Percentiles rank a stretch among this genome's conserved stretches.
Evolutionary conservation across 2,113 vertebrate genomes (phyloP).

Genomic region (Dipodomys ordii): DNA sequence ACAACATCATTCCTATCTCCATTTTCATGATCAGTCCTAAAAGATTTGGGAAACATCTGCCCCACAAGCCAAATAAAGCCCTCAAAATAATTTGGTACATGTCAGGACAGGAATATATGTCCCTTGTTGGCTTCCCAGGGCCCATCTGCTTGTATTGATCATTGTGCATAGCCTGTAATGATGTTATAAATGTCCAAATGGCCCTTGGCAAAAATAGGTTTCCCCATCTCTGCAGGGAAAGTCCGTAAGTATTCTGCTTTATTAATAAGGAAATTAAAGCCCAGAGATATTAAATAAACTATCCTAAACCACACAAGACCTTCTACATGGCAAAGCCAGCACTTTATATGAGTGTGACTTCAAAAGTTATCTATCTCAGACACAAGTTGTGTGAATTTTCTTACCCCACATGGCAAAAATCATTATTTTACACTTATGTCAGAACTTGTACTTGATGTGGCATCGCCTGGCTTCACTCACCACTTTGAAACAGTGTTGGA

Average conservation of each 20-base stretch:
- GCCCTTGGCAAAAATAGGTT: too few species aligned
- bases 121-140: too few species aligned
- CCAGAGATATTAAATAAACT: neutral
- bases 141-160: too few species aligned
- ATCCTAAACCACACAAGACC: neutral
- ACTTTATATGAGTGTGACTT: neutral
- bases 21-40: neutral
- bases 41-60: too few species aligned
- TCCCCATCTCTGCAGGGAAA: neutral
- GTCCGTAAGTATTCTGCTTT: neutral
- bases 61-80: too few species aligned
- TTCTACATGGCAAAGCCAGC: neutral
- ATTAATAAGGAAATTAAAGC: neutral
- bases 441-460: neutral
- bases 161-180: too few species aligned
- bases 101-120: too few species aligned
- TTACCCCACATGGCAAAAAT: too few species aligned
- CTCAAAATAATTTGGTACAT: too few species aligned
- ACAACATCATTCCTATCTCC: neutral
- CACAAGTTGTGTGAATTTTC: neutral
- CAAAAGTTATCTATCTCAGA: neutral
- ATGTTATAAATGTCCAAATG: too few species aligned
- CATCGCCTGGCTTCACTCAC: neutral
- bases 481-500: neutral
- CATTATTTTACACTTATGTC: neutral